A percentile compares a stretch with the other conserved stretches of the same genome.
These are phyloP conservation scores for Zaprionus capensis DNA, from an alignment of 1,140 invertebrate species.

Conservation along the genomic window DNA sequence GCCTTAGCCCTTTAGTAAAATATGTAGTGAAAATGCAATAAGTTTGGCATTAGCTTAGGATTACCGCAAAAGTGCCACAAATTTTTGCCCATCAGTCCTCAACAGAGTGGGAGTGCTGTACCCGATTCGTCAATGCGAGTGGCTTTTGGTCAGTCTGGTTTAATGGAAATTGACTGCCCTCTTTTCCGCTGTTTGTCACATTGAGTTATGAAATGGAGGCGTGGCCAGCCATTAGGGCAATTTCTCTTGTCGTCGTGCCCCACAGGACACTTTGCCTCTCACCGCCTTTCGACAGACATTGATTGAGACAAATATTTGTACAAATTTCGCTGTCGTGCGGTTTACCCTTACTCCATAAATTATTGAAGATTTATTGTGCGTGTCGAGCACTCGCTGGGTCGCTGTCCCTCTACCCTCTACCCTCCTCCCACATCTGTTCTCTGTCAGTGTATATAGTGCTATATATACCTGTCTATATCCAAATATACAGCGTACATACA, in stretches of 20 bases:
- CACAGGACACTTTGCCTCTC: not conserved
- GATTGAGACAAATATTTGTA: slow-evolving; percentile 80
- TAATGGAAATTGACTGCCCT: slow-evolving; percentile 67
- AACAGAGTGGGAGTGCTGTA: not conserved
- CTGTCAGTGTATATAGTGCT: not conserved
- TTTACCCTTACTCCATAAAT: slow-evolving; percentile 57
- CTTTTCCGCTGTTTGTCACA: slow-evolving; percentile 48
- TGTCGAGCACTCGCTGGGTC: slow-evolving; percentile 2
- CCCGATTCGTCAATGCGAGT: not conserved
- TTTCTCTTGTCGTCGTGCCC: not conserved
- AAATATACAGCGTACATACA: slow-evolving; percentile 3
- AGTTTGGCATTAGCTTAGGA: slow-evolving; percentile 1
- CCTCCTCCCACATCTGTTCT: not conserved
- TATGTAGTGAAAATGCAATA: not conserved
- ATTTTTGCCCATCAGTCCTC: not conserved
- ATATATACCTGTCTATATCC: slow-evolving; percentile 11
- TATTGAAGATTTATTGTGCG: slow-evolving; percentile 68
- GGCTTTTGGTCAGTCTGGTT: slow-evolving; percentile 41
- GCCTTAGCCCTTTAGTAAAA: not conserved
- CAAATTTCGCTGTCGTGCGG: slow-evolving; percentile 63
- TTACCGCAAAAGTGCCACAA: no score
- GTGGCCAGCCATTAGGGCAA: slow-evolving; percentile 13
- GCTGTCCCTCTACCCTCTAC: not conserved
- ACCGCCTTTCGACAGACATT: slow-evolving; percentile 26
- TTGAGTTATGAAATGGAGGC: slow-evolving; percentile 67